phyloP scores from a whole-genome alignment of 2,113 vertebrate species.

The Scalopus aquaticus region DNA sequence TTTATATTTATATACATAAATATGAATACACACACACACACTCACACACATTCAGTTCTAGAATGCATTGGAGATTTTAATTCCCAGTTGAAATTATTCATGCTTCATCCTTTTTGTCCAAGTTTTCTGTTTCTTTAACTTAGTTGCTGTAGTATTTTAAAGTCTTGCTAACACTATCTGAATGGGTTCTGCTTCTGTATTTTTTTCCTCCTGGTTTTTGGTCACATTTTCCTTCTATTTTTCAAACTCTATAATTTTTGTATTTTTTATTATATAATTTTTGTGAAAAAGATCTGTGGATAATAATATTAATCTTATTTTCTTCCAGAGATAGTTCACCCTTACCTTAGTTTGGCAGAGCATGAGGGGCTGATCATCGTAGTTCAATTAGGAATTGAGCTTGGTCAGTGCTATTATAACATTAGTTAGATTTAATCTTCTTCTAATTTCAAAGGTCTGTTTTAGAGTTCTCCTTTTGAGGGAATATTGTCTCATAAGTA shows the following conservation, averaged over 20 bases:
- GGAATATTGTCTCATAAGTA: neutral
- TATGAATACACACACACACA: no score
- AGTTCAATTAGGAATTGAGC: neutral
- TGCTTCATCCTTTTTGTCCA: neutral
- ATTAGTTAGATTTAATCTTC: neutral
- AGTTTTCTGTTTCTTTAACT: neutral
- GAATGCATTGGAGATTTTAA: neutral
- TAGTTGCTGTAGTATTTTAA: neutral
- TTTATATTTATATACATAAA: neutral
- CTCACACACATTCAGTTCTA: neutral
- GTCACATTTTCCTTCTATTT: neutral
- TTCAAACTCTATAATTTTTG: neutral
- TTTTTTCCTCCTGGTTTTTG: neutral
- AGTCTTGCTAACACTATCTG: neutral
- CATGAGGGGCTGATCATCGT: neutral
- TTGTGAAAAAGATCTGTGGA: neutral
- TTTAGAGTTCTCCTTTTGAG: neutral
- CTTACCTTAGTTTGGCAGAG: neutral
- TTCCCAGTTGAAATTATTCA: neutral
- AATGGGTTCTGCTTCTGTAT: neutral
- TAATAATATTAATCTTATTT: neutral
- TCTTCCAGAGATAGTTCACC: neutral
- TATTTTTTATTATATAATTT: constrained; percentile 4
- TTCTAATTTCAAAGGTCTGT: neutral
- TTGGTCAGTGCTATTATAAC: neutral